A percentile compares a stretch with the other conserved stretches of the same genome.
phyloP scores from a whole-genome alignment of 2,888 invertebrate genomes.

The Ecliptopera silaceata region DNA sequence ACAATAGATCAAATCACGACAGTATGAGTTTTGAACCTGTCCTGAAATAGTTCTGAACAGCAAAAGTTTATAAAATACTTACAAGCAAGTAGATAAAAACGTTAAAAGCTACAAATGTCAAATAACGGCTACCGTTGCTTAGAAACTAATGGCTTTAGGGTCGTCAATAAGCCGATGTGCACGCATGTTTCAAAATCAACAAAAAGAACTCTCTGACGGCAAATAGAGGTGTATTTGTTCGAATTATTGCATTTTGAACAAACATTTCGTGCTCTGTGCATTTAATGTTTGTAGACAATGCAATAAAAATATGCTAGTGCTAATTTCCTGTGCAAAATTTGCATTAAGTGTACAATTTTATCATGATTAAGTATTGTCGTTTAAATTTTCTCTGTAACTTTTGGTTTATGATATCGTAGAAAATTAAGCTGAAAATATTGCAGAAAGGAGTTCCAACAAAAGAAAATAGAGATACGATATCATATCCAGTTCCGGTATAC shows the following conservation, averaged over 20 bases:
- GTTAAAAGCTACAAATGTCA: neutral
- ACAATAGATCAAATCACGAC: too few relatives aligned
- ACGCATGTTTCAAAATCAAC: conserved; percentile 31
- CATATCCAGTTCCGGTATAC: too few relatives aligned
- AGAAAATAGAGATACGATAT: too few relatives aligned
- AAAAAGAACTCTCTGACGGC: conserved; percentile 44
- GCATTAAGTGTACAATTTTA: too few relatives aligned
- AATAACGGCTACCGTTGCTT: neutral
- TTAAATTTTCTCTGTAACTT: neutral
- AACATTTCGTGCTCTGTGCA: conserved; percentile 22
- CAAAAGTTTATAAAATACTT: too few relatives aligned
- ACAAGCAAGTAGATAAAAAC: neutral
- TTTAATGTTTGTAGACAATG: conserved; percentile 5
- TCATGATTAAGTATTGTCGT: too few relatives aligned
- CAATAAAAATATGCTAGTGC: conserved; percentile 7
- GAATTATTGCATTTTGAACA: conserved; percentile 30
- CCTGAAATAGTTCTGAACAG: too few relatives aligned
- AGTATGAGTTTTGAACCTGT: too few relatives aligned
- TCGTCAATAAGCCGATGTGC: conserved; percentile 24
- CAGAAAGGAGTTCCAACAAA: too few relatives aligned
- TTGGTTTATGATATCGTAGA: neutral
- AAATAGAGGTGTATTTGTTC: conserved; percentile 38
- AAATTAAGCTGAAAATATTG: too few relatives aligned
- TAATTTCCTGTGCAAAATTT: too few relatives aligned
- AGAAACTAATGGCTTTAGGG: conserved; percentile 4